phyloP scores from a whole-genome alignment of 2,797 vertebrate genomes.

The Acanthurus leucopareius region DNA sequence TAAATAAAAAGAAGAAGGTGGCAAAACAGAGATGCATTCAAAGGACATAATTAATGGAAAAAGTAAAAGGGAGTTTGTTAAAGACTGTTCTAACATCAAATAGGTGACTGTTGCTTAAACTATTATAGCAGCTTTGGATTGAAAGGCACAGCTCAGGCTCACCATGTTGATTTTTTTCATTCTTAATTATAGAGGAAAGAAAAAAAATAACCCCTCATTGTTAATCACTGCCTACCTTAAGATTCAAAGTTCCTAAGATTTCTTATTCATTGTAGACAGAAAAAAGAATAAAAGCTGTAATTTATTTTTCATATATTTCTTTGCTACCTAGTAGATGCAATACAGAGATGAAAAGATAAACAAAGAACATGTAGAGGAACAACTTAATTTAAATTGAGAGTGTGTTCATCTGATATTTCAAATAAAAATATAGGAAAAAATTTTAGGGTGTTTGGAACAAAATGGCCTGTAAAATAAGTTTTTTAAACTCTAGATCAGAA shows the following conservation, averaged over 20 bases:
- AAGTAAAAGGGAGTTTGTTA: conserved; percentile 57
- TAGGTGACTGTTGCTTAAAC: conserved; percentile 70
- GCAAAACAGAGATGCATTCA: background rate
- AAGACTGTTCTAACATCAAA: conserved; percentile 83
- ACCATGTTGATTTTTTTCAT: conserved; percentile 86
- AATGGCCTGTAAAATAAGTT: background rate
- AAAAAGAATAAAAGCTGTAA: background rate
- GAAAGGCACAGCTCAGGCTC: conserved; percentile 57
- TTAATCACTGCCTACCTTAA: conserved; percentile 68
- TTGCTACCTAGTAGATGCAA: background rate
- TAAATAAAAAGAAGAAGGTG: conserved; percentile 19
- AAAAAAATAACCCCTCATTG: conserved; percentile 86
- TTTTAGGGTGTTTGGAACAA: background rate
- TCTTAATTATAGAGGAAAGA: conserved; percentile 84
- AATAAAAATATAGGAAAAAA: background rate
- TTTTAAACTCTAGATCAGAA: background rate
- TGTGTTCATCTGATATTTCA: background rate
- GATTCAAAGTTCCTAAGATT: background rate
- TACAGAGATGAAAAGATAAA: background rate
- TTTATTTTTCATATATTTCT: background rate
- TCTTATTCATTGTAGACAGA: background rate
- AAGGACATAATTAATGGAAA: conserved; percentile 38
- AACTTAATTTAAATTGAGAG: background rate
- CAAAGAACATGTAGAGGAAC: background rate
- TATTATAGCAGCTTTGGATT: conserved; percentile 72